Evolutionary conservation across 2,797 vertebrate species (phyloP).

Genomic region (Scarus forsteni): DNA sequence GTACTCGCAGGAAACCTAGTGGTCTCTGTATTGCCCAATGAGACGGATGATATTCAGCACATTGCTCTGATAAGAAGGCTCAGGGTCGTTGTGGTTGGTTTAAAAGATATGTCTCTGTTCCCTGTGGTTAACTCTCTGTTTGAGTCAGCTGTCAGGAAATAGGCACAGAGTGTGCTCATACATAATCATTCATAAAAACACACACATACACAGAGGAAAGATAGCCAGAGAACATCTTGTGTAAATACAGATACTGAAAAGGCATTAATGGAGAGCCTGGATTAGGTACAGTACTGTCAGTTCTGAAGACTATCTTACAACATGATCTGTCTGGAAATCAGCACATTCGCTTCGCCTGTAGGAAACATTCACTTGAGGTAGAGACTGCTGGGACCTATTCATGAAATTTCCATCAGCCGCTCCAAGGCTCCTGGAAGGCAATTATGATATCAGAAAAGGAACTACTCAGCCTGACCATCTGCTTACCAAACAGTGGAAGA

Average conservation of each 20-base stretch:
- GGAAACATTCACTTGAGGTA: constrained; percentile 19
- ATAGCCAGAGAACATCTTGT: constrained; percentile 27
- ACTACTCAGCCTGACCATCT: constrained; percentile 23
- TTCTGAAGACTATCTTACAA: background rate
- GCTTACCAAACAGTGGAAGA: constrained; percentile 9
- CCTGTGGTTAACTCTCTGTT: constrained; percentile 40
- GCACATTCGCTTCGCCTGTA: constrained; percentile 7
- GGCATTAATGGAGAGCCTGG: constrained; percentile 1
- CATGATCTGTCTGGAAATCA: constrained; percentile 43
- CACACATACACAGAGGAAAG: constrained; percentile 14
- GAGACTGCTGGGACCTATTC: constrained; percentile 2
- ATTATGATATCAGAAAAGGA: background rate
- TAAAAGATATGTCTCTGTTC: constrained; percentile 36
- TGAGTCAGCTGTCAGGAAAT: constrained; percentile 36
- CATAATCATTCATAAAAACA: constrained; percentile 49
- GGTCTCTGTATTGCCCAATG: constrained; percentile 40
- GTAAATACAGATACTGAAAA: constrained; percentile 20
- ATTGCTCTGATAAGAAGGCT: constrained; percentile 38
- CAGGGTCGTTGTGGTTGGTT: constrained; percentile 40
- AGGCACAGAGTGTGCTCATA: constrained; percentile 36
- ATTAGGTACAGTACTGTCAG: constrained; percentile 5
- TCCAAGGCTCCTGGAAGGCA: constrained; percentile 1
- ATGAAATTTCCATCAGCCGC: constrained; percentile 20
- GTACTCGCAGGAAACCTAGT: constrained; percentile 46
- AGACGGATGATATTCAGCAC: constrained; percentile 62